Base-by-base conservation (phyloP, 2,797 vertebrate species). In the Gastrophryne carolinensis region DNA sequence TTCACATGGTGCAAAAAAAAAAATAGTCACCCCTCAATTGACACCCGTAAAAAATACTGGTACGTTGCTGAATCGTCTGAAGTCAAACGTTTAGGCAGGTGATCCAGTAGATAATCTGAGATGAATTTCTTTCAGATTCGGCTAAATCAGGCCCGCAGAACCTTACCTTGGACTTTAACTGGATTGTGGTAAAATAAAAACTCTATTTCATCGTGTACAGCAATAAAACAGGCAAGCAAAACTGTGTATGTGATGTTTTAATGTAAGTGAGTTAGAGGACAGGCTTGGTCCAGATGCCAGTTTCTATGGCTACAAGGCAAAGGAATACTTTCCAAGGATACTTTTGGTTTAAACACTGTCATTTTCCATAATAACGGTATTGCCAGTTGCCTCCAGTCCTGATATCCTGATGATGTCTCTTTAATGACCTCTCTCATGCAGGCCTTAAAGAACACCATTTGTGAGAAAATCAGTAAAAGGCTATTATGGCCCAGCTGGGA, bases 401-500 rank as follows among this genome's bases (percentile, higher is more conserved):
- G 52, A 21, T 34, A 29, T 67, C 19, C 67, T 29, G 53, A n/a
- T 49, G n/a, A 30, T 57, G 9, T 58, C 41, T 52, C 34, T 67
- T 52, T 52, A 67, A 67, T 67, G 39, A 60, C 72, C 41, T 75
- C 53, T 39, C 63, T 75, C 63, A 60, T 67, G 30, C 41, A n/a
- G 15, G 63, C 29, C 35, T 75, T 67, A 67, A 67, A 64, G 60
- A 44, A 58, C 72, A 70, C 53, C 72, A 71, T 32, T 66, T 70
- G 78, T 32, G 70, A 64, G 73, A 72, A 49, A 80, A 67, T 78
- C 81, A 80, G 79, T 47, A 72, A 57, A 41, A 73, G 79, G 62
- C 65, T 80, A 84, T 82, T 85, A 79, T 80, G 73, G 79, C 73
- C 74, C 74, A 79, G 74, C 79, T 83, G 69, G 73, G 75, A 81